Percentiles rank a stretch among this genome's conserved stretches.
These are phyloP conservation scores for Chlorops oryzae DNA, from an alignment of 1,140 invertebrate genomes.

Conservation along the genomic window DNA sequence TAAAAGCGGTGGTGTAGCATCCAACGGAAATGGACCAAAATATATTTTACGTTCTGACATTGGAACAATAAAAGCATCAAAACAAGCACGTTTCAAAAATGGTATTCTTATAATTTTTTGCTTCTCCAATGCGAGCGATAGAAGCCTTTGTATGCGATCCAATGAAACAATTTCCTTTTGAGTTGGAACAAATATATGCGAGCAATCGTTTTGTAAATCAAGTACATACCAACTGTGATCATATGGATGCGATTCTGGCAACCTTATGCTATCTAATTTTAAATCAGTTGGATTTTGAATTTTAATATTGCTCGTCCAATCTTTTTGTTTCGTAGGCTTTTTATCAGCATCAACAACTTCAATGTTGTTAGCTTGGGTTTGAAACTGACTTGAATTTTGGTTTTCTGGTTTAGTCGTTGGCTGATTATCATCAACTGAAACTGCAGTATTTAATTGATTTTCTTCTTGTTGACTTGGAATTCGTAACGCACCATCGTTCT, in stretches of 20 bases:
- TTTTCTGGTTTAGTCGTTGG: too few species aligned
- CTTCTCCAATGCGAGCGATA: conserved; percentile 22
- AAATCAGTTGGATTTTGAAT: conserved; percentile 28
- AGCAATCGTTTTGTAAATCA: conserved; percentile 39
- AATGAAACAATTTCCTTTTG: conserved; percentile 33
- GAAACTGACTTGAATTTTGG: too few species aligned
- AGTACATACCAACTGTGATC: conserved; percentile 42
- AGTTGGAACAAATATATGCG: conserved; percentile 41
- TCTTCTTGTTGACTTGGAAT: too few species aligned
- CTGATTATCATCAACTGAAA: too few species aligned
- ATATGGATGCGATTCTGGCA: conserved; percentile 19
- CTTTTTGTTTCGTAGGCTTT: too few species aligned
- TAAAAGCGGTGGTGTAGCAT: conserved; percentile 27
- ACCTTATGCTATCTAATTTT: conserved; percentile 29
- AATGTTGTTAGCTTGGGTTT: too few species aligned
- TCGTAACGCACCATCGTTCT: too few species aligned
- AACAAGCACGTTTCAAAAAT: conserved; percentile 31
- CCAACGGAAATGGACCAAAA: conserved; percentile 33
- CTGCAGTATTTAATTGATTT: too few species aligned
- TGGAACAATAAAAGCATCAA: conserved; percentile 38
- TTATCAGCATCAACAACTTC: too few species aligned
- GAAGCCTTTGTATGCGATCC: conserved; percentile 36
- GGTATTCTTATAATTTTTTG: conserved; percentile 37
- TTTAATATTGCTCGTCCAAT: conserved; percentile 28
- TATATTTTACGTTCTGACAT: conserved; percentile 31